A percentile compares a stretch with the other conserved stretches of the same genome.
Evolutionary conservation across 2,888 invertebrate genomes (phyloP).

Genomic region (Trichacis sp.): DNA sequence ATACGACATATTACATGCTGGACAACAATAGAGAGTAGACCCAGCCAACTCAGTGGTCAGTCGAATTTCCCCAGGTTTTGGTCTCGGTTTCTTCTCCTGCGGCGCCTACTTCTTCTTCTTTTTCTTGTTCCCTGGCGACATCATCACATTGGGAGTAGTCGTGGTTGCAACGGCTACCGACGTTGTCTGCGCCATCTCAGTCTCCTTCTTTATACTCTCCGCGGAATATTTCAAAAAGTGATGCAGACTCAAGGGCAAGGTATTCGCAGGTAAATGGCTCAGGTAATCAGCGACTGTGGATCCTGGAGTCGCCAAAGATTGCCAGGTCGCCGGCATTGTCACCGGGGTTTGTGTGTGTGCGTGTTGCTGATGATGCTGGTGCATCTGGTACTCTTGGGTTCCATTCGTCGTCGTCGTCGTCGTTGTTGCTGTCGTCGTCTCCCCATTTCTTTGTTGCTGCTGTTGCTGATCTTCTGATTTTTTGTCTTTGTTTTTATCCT

Average conservation of each 20-base stretch:
- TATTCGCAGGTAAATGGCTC: constrained; percentile 81
- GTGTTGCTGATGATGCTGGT: constrained; percentile 69
- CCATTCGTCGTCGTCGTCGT: constrained; percentile 70
- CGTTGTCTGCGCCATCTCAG: constrained; percentile 70
- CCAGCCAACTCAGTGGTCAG: constrained; percentile 85
- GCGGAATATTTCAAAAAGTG: constrained; percentile 88
- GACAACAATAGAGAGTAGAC: constrained; percentile 87
- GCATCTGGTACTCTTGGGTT: constrained; percentile 71
- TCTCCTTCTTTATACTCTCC: constrained; percentile 82
- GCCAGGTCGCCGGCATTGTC: constrained; percentile 77
- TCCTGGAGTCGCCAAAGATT: constrained; percentile 78
- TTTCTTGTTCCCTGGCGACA: constrained; percentile 72
- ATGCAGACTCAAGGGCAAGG: constrained; percentile 82
- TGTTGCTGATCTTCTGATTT: constrained; percentile 61
- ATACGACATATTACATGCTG: constrained; percentile 92
- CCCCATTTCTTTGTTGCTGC: constrained; percentile 67
- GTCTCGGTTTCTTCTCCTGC: constrained; percentile 85
- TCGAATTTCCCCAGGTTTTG: constrained; percentile 86
- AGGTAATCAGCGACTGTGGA: constrained; percentile 88
- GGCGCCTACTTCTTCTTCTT: constrained; percentile 84
- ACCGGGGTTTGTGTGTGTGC: constrained; percentile 67
- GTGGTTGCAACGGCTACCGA: constrained; percentile 67
- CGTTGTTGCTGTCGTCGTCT: constrained; percentile 64
- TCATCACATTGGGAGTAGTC: constrained; percentile 60
- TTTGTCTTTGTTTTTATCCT: constrained; percentile 63